A percentile compares a stretch with the other conserved stretches of the same genome.
phyloP scores from a whole-genome alignment of 2,113 vertebrate species.

The Menura novaehollandiae region DNA sequence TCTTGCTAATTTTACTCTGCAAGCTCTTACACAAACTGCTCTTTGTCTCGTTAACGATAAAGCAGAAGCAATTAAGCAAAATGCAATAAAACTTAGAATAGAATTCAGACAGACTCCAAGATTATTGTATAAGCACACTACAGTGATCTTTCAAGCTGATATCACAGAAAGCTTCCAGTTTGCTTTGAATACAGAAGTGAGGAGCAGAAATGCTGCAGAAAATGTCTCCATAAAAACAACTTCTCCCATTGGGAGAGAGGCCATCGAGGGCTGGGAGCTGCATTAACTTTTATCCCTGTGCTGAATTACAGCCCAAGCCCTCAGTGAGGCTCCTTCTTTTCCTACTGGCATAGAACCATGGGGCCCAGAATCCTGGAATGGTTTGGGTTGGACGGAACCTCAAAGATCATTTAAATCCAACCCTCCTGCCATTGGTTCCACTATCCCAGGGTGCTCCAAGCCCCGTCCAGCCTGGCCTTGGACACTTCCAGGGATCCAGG shows the following conservation, averaged over 20 bases:
- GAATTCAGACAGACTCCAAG: neutral
- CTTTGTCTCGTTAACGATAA: slow-evolving; percentile 41
- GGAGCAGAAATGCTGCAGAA: neutral
- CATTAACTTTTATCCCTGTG: rapidly evolving
- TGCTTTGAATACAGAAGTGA: neutral
- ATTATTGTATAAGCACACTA: neutral
- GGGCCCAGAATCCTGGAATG: neutral
- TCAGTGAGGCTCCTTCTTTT: neutral
- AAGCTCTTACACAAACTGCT: neutral
- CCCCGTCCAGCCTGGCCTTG: neutral
- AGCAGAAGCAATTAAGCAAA: slow-evolving; percentile 49
- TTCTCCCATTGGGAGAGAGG: neutral
- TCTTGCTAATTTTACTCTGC: neutral
- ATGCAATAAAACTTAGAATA: slow-evolving; percentile 25
- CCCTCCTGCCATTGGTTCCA: neutral
- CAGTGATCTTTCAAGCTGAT: neutral
- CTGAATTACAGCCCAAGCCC: neutral
- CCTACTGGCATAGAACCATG: rapidly evolving
- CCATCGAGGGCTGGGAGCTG: neutral
- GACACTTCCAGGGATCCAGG: neutral
- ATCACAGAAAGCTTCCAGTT: neutral
- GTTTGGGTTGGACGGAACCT: neutral
- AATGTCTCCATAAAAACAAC: neutral
- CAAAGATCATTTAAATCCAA: rapidly evolving
- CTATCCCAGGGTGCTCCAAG: neutral